Conservation (phyloP, 64 coral and sea anemone genomes). For the Acropora tenuis region DNA sequence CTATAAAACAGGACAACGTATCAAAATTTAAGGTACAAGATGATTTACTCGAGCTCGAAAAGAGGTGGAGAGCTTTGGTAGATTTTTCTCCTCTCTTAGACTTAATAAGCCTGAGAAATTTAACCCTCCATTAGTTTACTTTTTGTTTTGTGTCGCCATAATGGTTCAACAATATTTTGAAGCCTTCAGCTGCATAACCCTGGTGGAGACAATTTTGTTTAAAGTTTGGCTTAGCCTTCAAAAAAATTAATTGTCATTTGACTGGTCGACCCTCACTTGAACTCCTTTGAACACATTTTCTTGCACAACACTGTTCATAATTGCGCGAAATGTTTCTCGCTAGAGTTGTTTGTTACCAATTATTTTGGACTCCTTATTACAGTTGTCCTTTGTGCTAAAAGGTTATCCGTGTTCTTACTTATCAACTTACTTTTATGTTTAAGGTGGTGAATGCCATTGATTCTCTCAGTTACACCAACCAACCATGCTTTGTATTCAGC, state of each 20-base stretch:
- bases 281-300: not conserved
- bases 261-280: not conserved
- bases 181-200: not conserved
- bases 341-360: not conserved
- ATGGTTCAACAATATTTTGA: not conserved
- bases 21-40: not conserved
- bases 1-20: not conserved
- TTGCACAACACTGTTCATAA: not conserved
- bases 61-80: not conserved
- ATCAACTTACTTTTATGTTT: constrained; percentile 51
- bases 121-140: not conserved
- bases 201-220: not conserved
- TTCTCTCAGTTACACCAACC: constrained; percentile 21
- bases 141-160: too few species aligned
- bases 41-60: not conserved
- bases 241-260: not conserved
- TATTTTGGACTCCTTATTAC: not conserved
- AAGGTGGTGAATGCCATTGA: constrained; percentile 53
- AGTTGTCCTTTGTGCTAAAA: not conserved
- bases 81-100: too few species aligned
- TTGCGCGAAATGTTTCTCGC: not conserved
- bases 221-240: not conserved
- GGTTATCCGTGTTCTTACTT: not conserved
- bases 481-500: constrained; percentile 52
- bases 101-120: not conserved